These are phyloP conservation scores for Cordilura impudica DNA, from an alignment of 2,888 invertebrate species.

Conservation along the genomic window DNA sequence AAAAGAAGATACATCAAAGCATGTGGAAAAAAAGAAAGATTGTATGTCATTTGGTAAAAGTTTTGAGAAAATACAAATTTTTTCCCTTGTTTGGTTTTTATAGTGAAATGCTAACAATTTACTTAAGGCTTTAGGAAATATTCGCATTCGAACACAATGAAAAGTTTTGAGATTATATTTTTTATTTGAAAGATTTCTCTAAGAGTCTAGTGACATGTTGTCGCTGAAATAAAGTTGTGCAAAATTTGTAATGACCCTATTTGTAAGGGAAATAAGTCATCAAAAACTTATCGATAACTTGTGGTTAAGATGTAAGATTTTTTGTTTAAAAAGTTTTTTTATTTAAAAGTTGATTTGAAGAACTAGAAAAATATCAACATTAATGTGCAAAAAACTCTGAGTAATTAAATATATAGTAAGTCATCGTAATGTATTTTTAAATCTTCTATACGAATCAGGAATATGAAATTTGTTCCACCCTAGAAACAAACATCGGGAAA, in stretches of 20 bases:
- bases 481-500: no score
- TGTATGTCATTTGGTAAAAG: conserved; percentile 15
- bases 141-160: background rate
- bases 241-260: background rate
- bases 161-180: background rate
- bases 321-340: no score
- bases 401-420: no score
- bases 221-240: background rate
- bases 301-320: no score
- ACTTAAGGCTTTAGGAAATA: conserved; percentile 8
- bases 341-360: no score
- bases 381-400: no score
- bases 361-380: no score
- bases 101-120: conserved; percentile 16
- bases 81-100: conserved; percentile 10
- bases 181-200: background rate
- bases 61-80: background rate
- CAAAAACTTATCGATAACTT: no score
- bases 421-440: no score
- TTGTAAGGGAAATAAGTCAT: background rate
- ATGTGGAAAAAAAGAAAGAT: background rate
- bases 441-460: no score
- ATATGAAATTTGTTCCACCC: no score
- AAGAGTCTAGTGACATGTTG: background rate
- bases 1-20: background rate